A percentile compares a stretch with the other conserved stretches of the same genome.
phyloP scores from a whole-genome alignment of 2,888 invertebrate species.

The Gandaritis pyraliata region DNA sequence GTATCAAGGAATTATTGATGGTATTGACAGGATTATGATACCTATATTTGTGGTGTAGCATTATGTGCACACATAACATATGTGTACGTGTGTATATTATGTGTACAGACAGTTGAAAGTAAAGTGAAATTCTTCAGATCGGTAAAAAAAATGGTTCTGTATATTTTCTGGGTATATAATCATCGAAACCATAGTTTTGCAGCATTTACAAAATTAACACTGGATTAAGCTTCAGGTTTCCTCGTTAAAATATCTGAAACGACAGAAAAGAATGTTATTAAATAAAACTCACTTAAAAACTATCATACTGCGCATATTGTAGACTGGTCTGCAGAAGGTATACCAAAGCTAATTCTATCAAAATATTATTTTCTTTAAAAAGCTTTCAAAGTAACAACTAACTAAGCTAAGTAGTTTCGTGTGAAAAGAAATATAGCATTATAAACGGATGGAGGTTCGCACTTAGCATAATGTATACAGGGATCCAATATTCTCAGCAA shows the following conservation, averaged over 20 bases:
- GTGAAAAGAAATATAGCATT: slow-evolving; percentile 32
- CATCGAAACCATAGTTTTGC: too few species aligned
- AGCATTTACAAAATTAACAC: too few species aligned
- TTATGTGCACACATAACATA: too few species aligned
- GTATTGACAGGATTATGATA: too few species aligned
- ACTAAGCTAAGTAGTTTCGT: slow-evolving; percentile 22
- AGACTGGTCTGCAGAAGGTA: background rate
- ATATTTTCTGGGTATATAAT: too few species aligned
- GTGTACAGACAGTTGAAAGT: too few species aligned
- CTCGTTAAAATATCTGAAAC: background rate
- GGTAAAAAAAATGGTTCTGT: too few species aligned
- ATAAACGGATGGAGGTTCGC: slow-evolving; percentile 36
- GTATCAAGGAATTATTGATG: too few species aligned
- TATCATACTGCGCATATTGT: background rate
- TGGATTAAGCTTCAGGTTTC: too few species aligned
- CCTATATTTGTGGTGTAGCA: too few species aligned
- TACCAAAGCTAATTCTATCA: slow-evolving; percentile 8
- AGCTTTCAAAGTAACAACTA: slow-evolving; percentile 14
- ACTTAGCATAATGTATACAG: slow-evolving; percentile 64
- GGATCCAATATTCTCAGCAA: slow-evolving; percentile 59
- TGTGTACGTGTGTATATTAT: too few species aligned
- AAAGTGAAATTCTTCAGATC: too few species aligned
- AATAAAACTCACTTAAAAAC: background rate
- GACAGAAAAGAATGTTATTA: background rate
- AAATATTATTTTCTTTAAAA: slow-evolving; percentile 12